phyloP scores from a whole-genome alignment of 2,113 vertebrate species.

The Ptychochromis oligacanthus region DNA sequence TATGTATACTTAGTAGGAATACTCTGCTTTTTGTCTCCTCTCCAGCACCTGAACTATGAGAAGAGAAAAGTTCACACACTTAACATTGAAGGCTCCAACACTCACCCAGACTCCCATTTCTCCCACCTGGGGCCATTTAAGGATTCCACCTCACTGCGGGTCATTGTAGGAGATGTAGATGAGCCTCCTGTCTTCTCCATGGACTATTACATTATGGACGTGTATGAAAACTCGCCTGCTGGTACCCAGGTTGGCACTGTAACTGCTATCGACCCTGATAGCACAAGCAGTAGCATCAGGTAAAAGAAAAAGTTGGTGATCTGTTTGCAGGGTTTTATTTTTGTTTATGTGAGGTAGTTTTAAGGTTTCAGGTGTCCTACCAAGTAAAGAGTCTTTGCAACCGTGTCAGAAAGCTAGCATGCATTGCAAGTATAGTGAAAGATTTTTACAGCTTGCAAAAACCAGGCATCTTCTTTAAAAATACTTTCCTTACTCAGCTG shows the following conservation, averaged over 20 bases:
- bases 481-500: too few relatives aligned
- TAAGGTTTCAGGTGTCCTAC: neutral
- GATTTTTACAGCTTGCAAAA: too few relatives aligned
- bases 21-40: conserved; percentile 15
- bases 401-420: too few relatives aligned
- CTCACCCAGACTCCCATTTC: conserved; percentile 87
- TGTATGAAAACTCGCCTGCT: conserved; percentile 86
- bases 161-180: conserved; percentile 91
- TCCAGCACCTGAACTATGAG: conserved; percentile 91
- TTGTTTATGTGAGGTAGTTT: too few relatives aligned
- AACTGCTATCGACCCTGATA: conserved; percentile 89
- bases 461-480: too few relatives aligned
- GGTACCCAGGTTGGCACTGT: conserved; percentile 88
- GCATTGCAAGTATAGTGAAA: too few relatives aligned
- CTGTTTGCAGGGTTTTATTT: neutral
- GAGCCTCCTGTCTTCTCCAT: conserved; percentile 89
- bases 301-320: conserved; percentile 48
- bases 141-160: conserved; percentile 87
- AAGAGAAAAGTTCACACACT: conserved; percentile 91
- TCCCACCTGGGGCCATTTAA: conserved; percentile 91
- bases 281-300: conserved; percentile 87
- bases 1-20: too few relatives aligned
- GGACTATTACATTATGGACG: conserved; percentile 90
- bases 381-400: too few relatives aligned
- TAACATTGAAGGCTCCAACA: conserved; percentile 90